Conservation (phyloP, 2,113 vertebrate genomes). For the Maccullochella peelii region DNA sequence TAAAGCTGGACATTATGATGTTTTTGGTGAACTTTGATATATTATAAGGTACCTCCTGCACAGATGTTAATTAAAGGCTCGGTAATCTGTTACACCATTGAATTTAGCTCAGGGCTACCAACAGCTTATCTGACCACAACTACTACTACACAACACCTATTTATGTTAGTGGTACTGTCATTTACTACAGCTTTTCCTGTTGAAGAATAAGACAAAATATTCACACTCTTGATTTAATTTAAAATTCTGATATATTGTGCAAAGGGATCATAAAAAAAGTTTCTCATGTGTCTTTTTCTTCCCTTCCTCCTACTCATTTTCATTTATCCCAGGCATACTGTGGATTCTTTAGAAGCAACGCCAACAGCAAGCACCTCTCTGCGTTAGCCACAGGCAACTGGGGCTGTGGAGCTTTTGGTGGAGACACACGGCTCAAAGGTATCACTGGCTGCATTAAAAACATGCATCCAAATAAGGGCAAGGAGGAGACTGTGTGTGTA, state of each 20-base stretch:
- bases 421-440: constrained; percentile 97
- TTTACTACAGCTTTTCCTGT: not conserved
- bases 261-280: constrained; percentile 6
- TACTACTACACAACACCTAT: not conserved
- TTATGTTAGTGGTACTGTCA: not conserved
- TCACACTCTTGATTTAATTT: not conserved
- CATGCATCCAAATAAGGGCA: not conserved
- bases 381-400: constrained; percentile 98
- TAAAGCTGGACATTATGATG: not conserved
- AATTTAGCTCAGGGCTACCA: not conserved
- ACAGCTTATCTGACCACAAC: not conserved
- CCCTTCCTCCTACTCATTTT: not conserved
- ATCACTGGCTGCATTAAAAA: constrained; percentile 40
- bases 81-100: constrained; percentile 18
- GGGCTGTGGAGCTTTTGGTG: constrained; percentile 97
- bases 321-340: constrained; percentile 91
- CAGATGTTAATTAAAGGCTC: constrained; percentile 23
- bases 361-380: constrained; percentile 88
- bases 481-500: not conserved
- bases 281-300: not conserved
- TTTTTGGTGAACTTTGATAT: constrained; percentile 24
- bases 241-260: not conserved
- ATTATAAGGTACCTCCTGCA: not conserved
- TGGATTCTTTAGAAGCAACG: constrained; percentile 88
- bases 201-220: not conserved